phyloP scores from a whole-genome alignment of 2,888 invertebrate genomes.

The Lasioglossum malachurum region DNA sequence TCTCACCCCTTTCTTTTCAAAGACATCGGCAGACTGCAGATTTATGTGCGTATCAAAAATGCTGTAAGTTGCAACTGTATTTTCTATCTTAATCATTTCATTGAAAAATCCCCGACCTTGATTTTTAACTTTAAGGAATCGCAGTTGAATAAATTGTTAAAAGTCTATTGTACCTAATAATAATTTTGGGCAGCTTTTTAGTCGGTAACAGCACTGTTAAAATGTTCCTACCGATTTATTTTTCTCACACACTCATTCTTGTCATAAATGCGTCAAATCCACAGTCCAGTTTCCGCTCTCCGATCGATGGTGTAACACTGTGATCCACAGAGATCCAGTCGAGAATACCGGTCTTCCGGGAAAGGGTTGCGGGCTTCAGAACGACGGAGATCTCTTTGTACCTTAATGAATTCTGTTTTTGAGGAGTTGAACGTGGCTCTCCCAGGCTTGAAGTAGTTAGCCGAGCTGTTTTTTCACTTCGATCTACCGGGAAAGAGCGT shows the following conservation, averaged over 20 bases:
- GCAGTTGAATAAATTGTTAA: not conserved
- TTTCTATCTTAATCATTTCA: too few relatives aligned
- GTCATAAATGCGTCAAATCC: not conserved
- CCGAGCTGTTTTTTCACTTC: not conserved
- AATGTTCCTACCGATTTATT: not conserved
- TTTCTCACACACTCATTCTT: not conserved
- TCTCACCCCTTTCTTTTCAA: not conserved
- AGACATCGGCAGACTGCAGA: not conserved
- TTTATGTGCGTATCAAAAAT: not conserved
- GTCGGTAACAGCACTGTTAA: not conserved
- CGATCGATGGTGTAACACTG: not conserved
- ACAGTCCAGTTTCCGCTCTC: not conserved
- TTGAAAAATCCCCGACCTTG: too few relatives aligned
- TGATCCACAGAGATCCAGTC: not conserved
- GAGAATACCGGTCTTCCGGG: not conserved
- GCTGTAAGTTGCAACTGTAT: not conserved
- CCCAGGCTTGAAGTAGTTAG: not conserved
- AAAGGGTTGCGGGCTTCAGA: not conserved
- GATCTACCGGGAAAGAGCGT: not conserved
- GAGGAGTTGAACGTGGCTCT: conserved; percentile 4
- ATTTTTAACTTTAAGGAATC: too few relatives aligned
- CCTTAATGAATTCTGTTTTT: conserved; percentile 11
- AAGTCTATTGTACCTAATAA: too few relatives aligned
- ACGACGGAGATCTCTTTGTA: conserved; percentile 3
- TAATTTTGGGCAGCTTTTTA: too few relatives aligned